phyloP scores from a whole-genome alignment of 2,797 vertebrate genomes.

The Simalia tracyae region DNA sequence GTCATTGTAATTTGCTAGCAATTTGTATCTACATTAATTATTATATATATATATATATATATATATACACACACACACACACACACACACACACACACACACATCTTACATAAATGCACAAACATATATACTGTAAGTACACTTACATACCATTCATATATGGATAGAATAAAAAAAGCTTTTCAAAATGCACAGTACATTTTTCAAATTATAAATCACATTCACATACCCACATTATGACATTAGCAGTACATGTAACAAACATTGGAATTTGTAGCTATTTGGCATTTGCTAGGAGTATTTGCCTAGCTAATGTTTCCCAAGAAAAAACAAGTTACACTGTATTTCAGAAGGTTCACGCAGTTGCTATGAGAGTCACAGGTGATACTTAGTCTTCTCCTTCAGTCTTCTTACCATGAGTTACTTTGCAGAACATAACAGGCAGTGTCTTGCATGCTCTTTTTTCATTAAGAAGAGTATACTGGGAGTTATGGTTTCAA shows the following conservation, averaged over 20 bases:
- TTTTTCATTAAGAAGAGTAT: background rate
- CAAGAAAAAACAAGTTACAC: background rate
- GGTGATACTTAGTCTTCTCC: background rate
- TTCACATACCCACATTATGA: background rate
- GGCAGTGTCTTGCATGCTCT: background rate
- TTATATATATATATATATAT: slow-evolving; percentile 61
- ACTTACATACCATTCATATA: background rate
- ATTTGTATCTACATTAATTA: slow-evolving; percentile 73
- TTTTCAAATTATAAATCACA: slow-evolving; percentile 5
- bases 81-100: background rate
- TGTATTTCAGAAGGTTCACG: background rate
- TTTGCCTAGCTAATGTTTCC: background rate
- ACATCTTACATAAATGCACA: slow-evolving; percentile 40
- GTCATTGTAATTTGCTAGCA: slow-evolving; percentile 71
- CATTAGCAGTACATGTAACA: slow-evolving; percentile 8
- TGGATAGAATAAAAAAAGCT: slow-evolving; percentile 55
- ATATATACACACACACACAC: background rate
- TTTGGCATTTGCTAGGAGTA: background rate
- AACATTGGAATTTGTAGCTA: background rate
- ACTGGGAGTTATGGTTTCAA: background rate
- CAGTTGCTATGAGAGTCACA: background rate
- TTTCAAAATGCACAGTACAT: slow-evolving; percentile 32
- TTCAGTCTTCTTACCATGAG: background rate
- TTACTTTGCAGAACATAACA: background rate
- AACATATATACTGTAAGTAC: slow-evolving; percentile 40